These are phyloP conservation scores for Lapara coniferarum DNA, from an alignment of 2,888 invertebrate genomes.

Conservation along the genomic window DNA sequence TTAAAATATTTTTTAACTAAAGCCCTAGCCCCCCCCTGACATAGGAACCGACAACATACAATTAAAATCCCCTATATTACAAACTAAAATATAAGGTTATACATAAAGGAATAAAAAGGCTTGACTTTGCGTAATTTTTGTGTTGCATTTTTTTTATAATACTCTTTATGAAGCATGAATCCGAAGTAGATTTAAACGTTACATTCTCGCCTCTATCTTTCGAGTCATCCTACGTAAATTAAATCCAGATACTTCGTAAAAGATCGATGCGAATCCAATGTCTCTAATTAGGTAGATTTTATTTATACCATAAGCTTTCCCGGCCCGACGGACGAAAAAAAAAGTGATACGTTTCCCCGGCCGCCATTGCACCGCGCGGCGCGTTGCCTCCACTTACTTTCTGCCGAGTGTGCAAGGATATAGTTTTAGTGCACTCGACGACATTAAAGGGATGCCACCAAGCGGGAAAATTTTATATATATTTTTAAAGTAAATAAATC, in stretches of 20 bases:
- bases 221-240: no score
- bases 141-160: neutral
- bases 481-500: neutral
- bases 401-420: slow-evolving; percentile 12
- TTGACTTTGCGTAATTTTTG: no score
- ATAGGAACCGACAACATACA: no score
- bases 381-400: neutral
- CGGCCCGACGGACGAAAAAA: no score
- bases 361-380: slow-evolving; percentile 1
- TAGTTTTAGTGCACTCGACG: slow-evolving; percentile 18
- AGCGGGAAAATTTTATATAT: neutral
- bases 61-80: no score
- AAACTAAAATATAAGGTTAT: no score
- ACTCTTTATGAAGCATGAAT: neutral
- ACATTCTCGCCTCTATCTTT: neutral
- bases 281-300: no score
- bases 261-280: no score
- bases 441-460: slow-evolving; percentile 6
- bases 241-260: no score
- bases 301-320: neutral
- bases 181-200: neutral
- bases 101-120: no score
- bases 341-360: neutral
- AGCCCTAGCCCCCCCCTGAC: no score
- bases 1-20: no score